These are phyloP conservation scores for Rhizomys pruinosus DNA, from an alignment of 2,113 vertebrate species.

Conservation along the genomic window DNA sequence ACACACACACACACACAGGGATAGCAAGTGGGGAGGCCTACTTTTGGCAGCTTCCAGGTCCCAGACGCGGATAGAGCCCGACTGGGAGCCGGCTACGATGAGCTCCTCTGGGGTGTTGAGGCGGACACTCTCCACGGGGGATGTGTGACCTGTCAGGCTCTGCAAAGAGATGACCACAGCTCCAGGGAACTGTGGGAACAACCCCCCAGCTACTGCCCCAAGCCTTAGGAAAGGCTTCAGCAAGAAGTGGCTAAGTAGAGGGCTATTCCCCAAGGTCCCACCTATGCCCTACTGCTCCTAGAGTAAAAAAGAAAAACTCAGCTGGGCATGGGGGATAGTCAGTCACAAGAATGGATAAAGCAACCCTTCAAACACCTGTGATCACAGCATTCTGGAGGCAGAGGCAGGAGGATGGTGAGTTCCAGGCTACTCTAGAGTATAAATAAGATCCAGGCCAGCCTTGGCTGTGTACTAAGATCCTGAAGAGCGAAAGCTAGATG, in stretches of 20 bases:
- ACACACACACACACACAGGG: accelerated
- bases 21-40: slow-evolving; percentile 78
- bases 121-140: slow-evolving; percentile 94
- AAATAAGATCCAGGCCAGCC: neutral
- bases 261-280: neutral
- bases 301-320: neutral
- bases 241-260: neutral
- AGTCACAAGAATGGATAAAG: neutral
- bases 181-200: neutral
- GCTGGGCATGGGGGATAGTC: neutral
- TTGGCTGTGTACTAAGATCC: neutral
- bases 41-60: slow-evolving; percentile 98
- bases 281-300: neutral
- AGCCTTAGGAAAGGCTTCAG: neutral
- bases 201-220: neutral
- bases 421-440: neutral
- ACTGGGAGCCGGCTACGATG: slow-evolving; percentile 95
- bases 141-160: slow-evolving; percentile 96
- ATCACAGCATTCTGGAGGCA: neutral
- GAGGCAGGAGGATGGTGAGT: neutral
- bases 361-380: neutral
- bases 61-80: slow-evolving; percentile 96
- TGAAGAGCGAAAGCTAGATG: neutral
- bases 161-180: slow-evolving; percentile 76
- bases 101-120: slow-evolving; percentile 94